These are phyloP conservation scores for Otis tarda DNA, from an alignment of 2,113 vertebrate genomes.

Conservation along the genomic window DNA sequence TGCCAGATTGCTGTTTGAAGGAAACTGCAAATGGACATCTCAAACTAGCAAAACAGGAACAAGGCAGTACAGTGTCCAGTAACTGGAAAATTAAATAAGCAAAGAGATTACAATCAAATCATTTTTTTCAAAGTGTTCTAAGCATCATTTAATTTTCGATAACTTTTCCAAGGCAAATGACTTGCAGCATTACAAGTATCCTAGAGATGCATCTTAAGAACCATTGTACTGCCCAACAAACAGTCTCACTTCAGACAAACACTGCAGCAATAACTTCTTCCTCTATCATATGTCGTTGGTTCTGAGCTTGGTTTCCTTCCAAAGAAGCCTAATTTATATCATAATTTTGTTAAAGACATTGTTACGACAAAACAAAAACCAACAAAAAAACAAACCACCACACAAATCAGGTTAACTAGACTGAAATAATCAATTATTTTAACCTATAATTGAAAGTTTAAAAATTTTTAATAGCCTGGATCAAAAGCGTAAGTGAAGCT, in stretches of 20 bases:
- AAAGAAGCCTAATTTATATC: background rate
- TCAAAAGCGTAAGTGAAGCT: background rate
- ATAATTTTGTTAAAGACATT: background rate
- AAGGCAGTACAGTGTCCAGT: background rate
- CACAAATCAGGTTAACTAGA: background rate
- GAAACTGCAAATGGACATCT: background rate
- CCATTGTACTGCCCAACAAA: background rate
- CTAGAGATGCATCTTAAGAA: background rate
- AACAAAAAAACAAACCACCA: background rate
- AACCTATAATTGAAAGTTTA: background rate
- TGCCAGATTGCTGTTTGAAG: background rate
- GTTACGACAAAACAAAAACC: fast-evolving
- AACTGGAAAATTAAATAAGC: background rate
- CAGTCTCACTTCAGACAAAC: background rate
- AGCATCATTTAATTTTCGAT: background rate
- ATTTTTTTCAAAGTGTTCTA: background rate
- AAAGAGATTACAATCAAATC: background rate
- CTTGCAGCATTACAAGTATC: background rate
- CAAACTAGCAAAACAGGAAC: background rate
- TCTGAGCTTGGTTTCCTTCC: background rate
- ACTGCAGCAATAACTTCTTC: background rate
- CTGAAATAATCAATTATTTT: background rate
- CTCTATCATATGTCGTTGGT: background rate
- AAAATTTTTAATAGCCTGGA: background rate
- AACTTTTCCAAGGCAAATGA: background rate